Conservation (phyloP, 1,140 invertebrate genomes). For the Drosophila ficusphila region DNA sequence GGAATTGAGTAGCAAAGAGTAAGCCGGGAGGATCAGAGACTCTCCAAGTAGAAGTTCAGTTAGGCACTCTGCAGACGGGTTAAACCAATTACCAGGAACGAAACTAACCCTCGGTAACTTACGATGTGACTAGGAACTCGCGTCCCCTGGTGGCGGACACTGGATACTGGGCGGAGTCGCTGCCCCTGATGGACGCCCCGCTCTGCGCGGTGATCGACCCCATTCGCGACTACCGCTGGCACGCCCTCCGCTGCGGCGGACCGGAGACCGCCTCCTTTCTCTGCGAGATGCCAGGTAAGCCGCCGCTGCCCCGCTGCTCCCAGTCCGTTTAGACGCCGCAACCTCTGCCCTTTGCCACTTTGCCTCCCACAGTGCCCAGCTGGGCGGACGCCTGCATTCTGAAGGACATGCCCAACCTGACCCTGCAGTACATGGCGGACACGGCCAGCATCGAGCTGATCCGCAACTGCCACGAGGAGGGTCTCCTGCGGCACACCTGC, state of each 20-base stretch:
- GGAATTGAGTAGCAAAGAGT: too few relatives aligned
- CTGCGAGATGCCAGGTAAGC: conserved; percentile 89
- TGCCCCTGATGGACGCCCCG: conserved; percentile 85
- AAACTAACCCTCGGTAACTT: not conserved
- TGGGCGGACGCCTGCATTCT: conserved; percentile 89
- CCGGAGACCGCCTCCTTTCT: conserved; percentile 90
- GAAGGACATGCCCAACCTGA: conserved; percentile 88
- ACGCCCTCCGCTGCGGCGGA: conserved; percentile 88
- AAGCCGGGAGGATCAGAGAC: too few relatives aligned
- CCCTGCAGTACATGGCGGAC: conserved; percentile 89
- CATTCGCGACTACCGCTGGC: conserved; percentile 89
- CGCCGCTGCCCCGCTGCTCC: too few relatives aligned
- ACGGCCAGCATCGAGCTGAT: conserved; percentile 93
- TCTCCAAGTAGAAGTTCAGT: too few relatives aligned
- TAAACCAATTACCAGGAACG: too few relatives aligned
- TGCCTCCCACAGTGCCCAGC: conserved; percentile 86
- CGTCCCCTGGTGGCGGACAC: conserved; percentile 86
- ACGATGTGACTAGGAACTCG: conserved; percentile 66
- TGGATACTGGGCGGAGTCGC: conserved; percentile 88
- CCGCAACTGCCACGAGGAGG: conserved; percentile 93
- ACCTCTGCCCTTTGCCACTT: not conserved
- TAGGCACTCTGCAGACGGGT: too few relatives aligned
- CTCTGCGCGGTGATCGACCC: conserved; percentile 89
- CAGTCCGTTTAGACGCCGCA: too few relatives aligned
- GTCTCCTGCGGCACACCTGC: conserved; percentile 89